Evolutionary conservation across 2,797 vertebrate genomes (phyloP), one percentile per base, ranked within the genome.

Genomic region (Esox masquinongy): DNA sequence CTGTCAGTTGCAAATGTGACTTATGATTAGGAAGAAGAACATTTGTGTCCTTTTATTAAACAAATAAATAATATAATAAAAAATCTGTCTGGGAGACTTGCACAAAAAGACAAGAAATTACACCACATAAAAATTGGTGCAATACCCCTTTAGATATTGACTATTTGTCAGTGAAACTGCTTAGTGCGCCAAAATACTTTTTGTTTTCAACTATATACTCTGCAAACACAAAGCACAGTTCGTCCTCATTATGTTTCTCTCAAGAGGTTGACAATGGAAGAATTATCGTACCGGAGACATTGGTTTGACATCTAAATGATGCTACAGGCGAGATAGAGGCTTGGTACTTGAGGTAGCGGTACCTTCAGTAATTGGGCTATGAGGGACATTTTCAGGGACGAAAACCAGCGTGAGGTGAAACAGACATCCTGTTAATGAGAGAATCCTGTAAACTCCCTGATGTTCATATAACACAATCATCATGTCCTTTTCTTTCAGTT

Each of bases 301-400:
- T 12, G 34, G 51, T 76, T 68, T 86, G 87, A 80, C 85, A 77
- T 77, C 64, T 14, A 9, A 74, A 67, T 82, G 77, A 84, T 79
- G 72, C 75, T 76, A 77, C 16, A 0, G 75, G 84, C 80, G 84
- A 76, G 5, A 80, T 36, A 53, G 53, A 56, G 53, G 11, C 76
- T 84, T 88, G 88, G 84, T 90, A 43, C 9, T 9, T 43, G 9
- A 89, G 86, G 86, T 91, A 87, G 82, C 85, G 79, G 82, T 78
- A 78, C 76, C 83, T 85, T 79, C 82, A 86, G 86, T 91, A 91
- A 92, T 90, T 90, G 88, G 89, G 77, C 87, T 90, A 77, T 78
- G 74, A 80, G 80, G 87, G 85, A 88, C 87, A 83, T 80, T 85
- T 88, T 82, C 73, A 80, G 76, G 75, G 75, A 88, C 88, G 78